Percentiles rank a stretch among this genome's conserved stretches.
Conservation (phyloP, 2,113 vertebrate genomes). For the Drymodes brunneopygia region DNA sequence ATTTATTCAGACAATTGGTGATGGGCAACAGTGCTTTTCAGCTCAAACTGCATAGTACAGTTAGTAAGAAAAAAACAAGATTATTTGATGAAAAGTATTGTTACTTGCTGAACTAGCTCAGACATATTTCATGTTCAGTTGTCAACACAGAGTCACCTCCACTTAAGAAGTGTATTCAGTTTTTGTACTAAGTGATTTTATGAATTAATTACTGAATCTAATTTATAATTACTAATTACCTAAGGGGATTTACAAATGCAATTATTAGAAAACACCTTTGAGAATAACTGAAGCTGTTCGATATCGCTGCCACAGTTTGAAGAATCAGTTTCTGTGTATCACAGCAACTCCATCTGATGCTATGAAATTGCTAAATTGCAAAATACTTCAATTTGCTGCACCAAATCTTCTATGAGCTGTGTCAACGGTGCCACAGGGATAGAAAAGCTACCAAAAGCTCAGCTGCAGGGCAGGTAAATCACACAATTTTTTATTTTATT, state of each 20-base stretch:
- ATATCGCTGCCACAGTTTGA: neutral
- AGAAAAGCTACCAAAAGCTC: neutral
- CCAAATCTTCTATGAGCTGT: neutral
- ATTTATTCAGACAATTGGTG: neutral
- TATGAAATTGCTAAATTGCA: neutral
- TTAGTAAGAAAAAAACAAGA: neutral
- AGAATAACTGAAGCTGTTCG: neutral
- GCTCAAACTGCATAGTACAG: neutral
- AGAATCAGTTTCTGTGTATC: neutral
- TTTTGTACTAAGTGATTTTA: neutral
- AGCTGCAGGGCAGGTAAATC: neutral
- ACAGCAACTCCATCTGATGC: neutral
- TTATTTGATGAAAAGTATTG: neutral
- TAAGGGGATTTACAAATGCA: neutral
- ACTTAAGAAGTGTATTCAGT: neutral
- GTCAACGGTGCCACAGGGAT: neutral
- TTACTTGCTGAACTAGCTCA: neutral
- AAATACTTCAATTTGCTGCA: neutral
- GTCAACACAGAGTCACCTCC: neutral
- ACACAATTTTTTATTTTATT: neutral
- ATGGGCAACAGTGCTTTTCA: neutral
- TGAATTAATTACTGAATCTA: neutral
- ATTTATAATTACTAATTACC: neutral
- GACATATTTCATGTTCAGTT: neutral
- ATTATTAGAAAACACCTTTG: neutral